phyloP scores from a whole-genome alignment of 2,797 vertebrate genomes.

The Gorsachius magnificus region DNA sequence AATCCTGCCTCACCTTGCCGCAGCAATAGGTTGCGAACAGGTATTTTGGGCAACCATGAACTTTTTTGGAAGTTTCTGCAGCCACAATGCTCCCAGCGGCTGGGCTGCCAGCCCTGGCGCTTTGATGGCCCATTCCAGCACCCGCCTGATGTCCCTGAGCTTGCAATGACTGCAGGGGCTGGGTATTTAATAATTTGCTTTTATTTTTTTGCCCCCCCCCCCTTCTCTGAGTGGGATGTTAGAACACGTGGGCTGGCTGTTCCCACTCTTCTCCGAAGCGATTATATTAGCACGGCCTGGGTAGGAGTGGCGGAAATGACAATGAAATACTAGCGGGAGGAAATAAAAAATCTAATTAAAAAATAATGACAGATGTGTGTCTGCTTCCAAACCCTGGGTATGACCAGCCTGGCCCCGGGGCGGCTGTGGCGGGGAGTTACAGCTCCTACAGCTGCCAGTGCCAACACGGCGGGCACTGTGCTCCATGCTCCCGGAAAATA shows the following conservation, averaged over 20 bases:
- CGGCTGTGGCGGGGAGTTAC: neutral
- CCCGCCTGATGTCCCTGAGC: neutral
- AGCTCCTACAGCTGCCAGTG: neutral
- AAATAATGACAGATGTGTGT: neutral
- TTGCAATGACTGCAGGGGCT: neutral
- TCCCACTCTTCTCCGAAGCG: constrained; percentile 26
- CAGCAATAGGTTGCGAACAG: neutral
- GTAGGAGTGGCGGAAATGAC: constrained; percentile 52
- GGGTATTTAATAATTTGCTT: neutral
- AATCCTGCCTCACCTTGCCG: neutral
- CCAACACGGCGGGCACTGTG: accelerated
- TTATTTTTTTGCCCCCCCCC: neutral
- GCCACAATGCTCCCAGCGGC: neutral
- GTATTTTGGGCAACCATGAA: neutral
- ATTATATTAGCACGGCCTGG: neutral
- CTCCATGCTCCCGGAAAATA: neutral
- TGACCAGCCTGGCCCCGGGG: neutral
- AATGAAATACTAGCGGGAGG: constrained; percentile 28
- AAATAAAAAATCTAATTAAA: constrained; percentile 58
- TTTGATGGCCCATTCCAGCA: neutral
- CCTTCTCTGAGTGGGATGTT: neutral
- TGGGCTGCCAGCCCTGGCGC: neutral
- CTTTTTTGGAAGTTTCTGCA: neutral
- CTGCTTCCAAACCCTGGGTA: neutral
- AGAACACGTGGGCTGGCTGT: neutral